phyloP scores from a whole-genome alignment of 2,888 invertebrate species.

The Drosophila cracens region DNA sequence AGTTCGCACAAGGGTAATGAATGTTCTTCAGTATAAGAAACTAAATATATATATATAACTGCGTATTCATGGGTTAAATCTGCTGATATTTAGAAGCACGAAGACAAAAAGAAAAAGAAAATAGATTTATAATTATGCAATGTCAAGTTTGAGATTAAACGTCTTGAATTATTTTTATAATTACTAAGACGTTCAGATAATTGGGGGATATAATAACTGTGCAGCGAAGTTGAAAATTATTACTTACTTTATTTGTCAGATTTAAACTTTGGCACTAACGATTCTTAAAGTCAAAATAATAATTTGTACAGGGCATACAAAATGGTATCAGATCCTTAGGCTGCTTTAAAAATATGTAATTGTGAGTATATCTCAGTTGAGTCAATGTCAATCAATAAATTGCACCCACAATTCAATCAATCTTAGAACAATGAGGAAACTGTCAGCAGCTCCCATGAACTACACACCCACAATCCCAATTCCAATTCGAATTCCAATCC shows the following conservation, averaged over 20 bases:
- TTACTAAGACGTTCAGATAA: neutral
- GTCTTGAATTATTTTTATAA: neutral
- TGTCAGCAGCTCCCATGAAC: conserved; percentile 13
- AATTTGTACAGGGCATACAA: conserved; percentile 2
- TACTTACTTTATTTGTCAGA: neutral
- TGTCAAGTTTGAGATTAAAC: neutral
- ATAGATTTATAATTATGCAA: neutral
- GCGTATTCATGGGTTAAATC: neutral
- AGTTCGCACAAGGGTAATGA: neutral
- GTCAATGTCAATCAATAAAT: conserved; percentile 22
- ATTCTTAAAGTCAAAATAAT: neutral
- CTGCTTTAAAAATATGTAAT: neutral
- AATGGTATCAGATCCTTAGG: neutral
- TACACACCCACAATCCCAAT: conserved; percentile 16
- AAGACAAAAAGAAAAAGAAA: neutral
- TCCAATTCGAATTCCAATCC: neutral
- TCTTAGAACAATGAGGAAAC: conserved; percentile 51
- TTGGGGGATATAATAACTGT: neutral
- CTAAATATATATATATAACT: too few relatives aligned
- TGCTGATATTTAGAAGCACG: neutral
- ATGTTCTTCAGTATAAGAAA: neutral
- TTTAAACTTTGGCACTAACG: neutral
- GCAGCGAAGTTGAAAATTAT: neutral
- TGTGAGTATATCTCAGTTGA: neutral
- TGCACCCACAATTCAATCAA: conserved; percentile 41